Base-by-base conservation (phyloP, 2,113 vertebrate genomes). In the Lipotes vexillifer region DNA sequence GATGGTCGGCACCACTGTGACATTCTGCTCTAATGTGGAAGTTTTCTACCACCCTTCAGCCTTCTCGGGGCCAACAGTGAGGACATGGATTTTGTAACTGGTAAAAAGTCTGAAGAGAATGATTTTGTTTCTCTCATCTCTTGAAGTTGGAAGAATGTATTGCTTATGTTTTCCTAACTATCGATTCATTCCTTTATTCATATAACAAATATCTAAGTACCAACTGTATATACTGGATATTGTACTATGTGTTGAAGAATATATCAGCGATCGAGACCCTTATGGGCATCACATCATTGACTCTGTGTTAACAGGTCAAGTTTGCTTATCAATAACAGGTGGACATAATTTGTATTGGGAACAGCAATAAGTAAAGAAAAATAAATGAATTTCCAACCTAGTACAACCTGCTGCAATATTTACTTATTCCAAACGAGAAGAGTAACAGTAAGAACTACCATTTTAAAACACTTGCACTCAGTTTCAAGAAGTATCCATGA, bases 1-100 rank as follows among this genome's bases (percentile, higher is more conserved):
- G 44, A 8, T 1, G 10, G 38, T 23, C 10, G 15, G 21, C 23
- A 3, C 38, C 31, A 17, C 31, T 0, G 1, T 31, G 77, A 12
- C 17, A 9, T 82, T 57, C 36, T 90, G 33, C 23, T 41, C 20
- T 36, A 63, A 66, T 44, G 17, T 17, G 8, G 57, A 49, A 18
- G 38, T 14, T 21, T 52, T 29, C 36, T 25, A 9, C 21, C n/a
- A 31, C 2, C 1, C 5, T 74, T 80, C 44, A 71, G 69, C 29
- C 55, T 57, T 68, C 49, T 41, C 14, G 23, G 6, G 12, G 21
- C 15, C 38, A 68, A 61, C 15, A 61, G 12, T 5, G 17, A 77
- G 41, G 59, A n/a, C 17, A 41, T 38, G 4, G 4, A 8, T 20
- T 49, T 72, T 52, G 14, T 52, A 68, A n/a, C 3, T 49, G 57